Evolutionary conservation across 1,140 invertebrate species (phyloP).

Genomic region (Euura saliciscinereae): DNA sequence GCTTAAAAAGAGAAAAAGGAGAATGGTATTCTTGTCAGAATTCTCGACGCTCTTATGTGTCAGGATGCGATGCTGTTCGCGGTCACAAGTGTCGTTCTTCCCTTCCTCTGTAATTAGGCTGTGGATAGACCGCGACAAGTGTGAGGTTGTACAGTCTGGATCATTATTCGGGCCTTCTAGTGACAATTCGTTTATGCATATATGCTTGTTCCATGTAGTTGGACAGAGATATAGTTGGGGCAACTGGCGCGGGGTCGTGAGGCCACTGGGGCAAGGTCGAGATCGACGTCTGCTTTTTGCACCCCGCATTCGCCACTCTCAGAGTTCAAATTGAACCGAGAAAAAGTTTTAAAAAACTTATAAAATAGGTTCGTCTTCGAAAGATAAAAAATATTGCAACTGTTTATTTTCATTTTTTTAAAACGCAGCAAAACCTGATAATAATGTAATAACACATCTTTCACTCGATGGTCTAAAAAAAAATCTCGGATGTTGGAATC

Average conservation of each 20-base stretch:
- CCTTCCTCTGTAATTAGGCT: not conserved
- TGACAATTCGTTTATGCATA: not conserved
- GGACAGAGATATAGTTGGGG: not conserved
- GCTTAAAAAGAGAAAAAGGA: too few relatives aligned
- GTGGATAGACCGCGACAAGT: not conserved
- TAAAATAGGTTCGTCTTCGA: too few relatives aligned
- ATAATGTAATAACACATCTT: too few relatives aligned
- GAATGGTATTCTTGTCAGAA: too few relatives aligned
- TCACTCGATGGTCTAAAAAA: too few relatives aligned
- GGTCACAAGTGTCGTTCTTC: not conserved
- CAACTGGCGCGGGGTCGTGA: conserved; percentile 36
- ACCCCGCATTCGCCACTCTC: not conserved
- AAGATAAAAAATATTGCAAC: too few relatives aligned
- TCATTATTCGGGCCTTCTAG: conserved; percentile 1
- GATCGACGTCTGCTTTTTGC: conserved; percentile 16
- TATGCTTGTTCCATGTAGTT: not conserved
- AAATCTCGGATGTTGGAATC: too few relatives aligned
- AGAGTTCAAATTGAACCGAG: too few relatives aligned
- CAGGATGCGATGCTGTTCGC: not conserved
- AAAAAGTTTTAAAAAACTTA: not conserved
- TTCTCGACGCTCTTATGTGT: too few relatives aligned
- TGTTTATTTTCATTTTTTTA: too few relatives aligned
- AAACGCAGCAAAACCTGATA: too few relatives aligned
- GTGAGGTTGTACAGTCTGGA: not conserved
- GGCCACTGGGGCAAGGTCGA: conserved; percentile 47